Conservation (phyloP, 2,797 vertebrate genomes). For the Pangasius krempfi region DNA sequence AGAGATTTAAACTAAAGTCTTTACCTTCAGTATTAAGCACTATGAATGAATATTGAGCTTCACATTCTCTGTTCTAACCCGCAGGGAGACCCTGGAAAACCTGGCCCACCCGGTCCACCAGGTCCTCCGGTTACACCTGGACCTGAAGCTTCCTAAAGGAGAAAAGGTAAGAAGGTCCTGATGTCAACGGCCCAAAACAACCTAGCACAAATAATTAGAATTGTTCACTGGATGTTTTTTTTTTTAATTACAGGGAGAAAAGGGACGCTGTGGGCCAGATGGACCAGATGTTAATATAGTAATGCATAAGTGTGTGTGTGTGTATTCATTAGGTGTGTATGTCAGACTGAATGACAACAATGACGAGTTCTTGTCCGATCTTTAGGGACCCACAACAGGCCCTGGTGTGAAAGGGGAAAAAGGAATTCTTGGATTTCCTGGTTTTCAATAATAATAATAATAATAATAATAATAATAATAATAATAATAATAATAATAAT, state of each 20-base stretch:
- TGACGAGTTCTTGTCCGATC: not conserved
- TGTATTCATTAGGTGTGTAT: not conserved
- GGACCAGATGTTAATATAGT: conserved; percentile 62
- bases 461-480: no score
- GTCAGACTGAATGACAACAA: not conserved
- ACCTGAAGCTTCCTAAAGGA: conserved; percentile 62
- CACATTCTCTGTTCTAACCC: not conserved
- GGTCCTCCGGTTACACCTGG: conserved; percentile 50
- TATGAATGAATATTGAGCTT: not conserved
- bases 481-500: no score
- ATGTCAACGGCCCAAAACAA: not conserved
- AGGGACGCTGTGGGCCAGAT: conserved; percentile 66
- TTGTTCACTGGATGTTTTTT: not conserved
- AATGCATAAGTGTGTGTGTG: not conserved
- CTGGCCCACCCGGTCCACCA: conserved; percentile 77
- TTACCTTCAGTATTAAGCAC: not conserved
- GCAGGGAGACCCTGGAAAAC: conserved; percentile 82
- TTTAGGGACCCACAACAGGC: conserved; percentile 14
- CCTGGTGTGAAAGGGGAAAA: conserved; percentile 47
- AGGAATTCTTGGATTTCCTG: conserved; percentile 40
- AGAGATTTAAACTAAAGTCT: no score
- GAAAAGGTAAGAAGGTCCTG: conserved; percentile 58
- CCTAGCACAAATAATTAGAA: no score
- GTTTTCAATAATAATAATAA: not conserved
- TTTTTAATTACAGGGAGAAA: conserved; percentile 63